These are phyloP conservation scores for Erebia aethiops DNA, from an alignment of 2,888 invertebrate species.

Conservation along the genomic window DNA sequence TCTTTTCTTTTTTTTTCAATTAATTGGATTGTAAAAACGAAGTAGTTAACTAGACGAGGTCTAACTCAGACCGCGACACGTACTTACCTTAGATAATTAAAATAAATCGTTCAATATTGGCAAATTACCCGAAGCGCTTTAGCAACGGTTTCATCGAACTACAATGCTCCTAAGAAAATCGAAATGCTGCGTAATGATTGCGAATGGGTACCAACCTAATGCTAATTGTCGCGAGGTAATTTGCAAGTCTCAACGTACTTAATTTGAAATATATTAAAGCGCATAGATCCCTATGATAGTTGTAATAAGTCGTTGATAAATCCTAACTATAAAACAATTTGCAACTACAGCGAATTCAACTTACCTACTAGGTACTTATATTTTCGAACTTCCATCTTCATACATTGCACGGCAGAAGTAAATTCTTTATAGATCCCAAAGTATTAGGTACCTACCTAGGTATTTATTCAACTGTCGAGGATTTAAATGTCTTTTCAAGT, in stretches of 20 bases:
- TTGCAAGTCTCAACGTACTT: background rate
- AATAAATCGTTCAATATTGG: slow-evolving; percentile 1
- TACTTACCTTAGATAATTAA: background rate
- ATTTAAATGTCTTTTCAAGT: background rate
- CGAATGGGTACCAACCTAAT: background rate
- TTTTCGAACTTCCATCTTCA: too few species aligned
- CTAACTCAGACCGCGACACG: background rate
- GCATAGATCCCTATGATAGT: too few species aligned
- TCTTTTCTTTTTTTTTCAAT: background rate
- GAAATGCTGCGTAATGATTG: background rate
- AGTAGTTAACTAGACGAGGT: too few species aligned
- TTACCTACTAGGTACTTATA: too few species aligned
- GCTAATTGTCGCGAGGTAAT: background rate
- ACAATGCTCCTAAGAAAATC: background rate
- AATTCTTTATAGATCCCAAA: too few species aligned
- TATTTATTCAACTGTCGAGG: background rate
- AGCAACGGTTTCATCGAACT: slow-evolving; percentile 4
- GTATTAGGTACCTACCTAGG: too few species aligned
- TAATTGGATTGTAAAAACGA: too few species aligned
- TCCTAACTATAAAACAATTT: too few species aligned
- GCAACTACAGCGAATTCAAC: too few species aligned
- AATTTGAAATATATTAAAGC: background rate
- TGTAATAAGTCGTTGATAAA: too few species aligned
- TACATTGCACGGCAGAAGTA: too few species aligned
- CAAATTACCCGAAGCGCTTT: slow-evolving; percentile 4